Evolutionary conservation across 2,888 invertebrate species (phyloP), one percentile per base, ranked within the genome.

Genomic region (Eristalis pertinax): DNA sequence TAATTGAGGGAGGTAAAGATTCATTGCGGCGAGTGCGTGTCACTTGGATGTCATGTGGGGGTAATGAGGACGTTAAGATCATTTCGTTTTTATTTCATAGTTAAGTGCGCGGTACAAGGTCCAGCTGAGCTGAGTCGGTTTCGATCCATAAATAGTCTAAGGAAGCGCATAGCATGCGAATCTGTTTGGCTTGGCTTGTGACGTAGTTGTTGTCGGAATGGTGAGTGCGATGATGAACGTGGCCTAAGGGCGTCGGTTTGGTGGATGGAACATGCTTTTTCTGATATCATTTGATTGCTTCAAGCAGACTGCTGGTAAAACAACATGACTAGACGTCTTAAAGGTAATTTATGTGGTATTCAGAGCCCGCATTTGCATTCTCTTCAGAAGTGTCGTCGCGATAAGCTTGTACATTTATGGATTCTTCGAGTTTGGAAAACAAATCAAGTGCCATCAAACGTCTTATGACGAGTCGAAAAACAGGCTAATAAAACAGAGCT

Each of bases 41-140:
- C 41, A 70, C 70, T 77, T 26, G 19, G 62, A 64, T 63, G 63
- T 56, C 56, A 63, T 35, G 24, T 29, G 29, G 70, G 56, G 38
- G 35, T 24, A 72, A 70, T 64, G 64, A 63, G 70, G 41, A 78
- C 29, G 64, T 78, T 29, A 78, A 70, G 62, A 62, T 50, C 4
- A 32, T 10, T 43, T 73, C 29, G 15, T 50, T 73, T 50, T 43
- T 13, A 60, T 38, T 63, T 64, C 8, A n/a, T 62, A 32, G 43
- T 43, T 62, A 22, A 41, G 26, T 60, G 19, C 50, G 11, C 24
- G 43, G 43, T 62, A 13, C 68, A 68, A 76, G 60, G 68, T 68
- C 8, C 77, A 63, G 35, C 24, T 56, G 43, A 22, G 22, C 32
- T 43, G 50, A 50, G 43, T 43, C 7, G 50, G 19, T 19, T 19